Evolutionary conservation across 2,888 invertebrate species (phyloP).

Genomic region (Phyto melanocephala): DNA sequence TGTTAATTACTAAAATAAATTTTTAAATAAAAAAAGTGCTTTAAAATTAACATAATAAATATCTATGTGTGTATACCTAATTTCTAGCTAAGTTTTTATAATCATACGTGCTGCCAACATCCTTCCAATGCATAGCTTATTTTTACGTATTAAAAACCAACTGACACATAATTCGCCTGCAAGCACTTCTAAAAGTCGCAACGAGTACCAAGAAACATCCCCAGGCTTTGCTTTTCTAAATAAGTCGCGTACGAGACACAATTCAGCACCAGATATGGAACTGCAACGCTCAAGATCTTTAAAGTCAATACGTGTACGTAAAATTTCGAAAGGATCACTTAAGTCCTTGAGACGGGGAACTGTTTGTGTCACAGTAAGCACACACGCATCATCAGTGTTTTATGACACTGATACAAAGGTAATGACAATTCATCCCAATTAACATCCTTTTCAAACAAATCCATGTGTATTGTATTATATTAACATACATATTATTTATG

Average conservation of each 20-base stretch:
- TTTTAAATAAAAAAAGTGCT: no score
- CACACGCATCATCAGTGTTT: slow-evolving; percentile 72
- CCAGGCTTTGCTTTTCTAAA: slow-evolving; percentile 13
- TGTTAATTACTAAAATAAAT: no score
- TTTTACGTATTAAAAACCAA: slow-evolving; percentile 66
- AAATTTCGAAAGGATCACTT: slow-evolving; percentile 71
- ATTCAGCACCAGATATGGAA: slow-evolving; percentile 69
- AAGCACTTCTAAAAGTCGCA: slow-evolving; percentile 37
- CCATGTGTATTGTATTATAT: not conserved
- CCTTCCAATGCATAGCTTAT: slow-evolving; percentile 65
- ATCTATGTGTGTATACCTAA: no score
- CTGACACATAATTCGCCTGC: slow-evolving; percentile 55
- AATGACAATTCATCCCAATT: slow-evolving; percentile 56
- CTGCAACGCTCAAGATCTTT: slow-evolving; percentile 71
- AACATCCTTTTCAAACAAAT: slow-evolving; percentile 1
- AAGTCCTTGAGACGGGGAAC: slow-evolving; percentile 71
- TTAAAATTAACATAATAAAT: no score
- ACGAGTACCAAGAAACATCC: slow-evolving; percentile 13
- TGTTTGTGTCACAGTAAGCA: slow-evolving; percentile 71
- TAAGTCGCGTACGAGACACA: slow-evolving; percentile 15
- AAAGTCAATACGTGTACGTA: slow-evolving; percentile 72
- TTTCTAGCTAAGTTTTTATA: not conserved
- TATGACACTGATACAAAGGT: slow-evolving; percentile 68
- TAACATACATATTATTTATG: not conserved
- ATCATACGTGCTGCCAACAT: not conserved